These are phyloP conservation scores for Agelastica alni DNA, from an alignment of 2,888 invertebrate genomes.

Conservation along the genomic window DNA sequence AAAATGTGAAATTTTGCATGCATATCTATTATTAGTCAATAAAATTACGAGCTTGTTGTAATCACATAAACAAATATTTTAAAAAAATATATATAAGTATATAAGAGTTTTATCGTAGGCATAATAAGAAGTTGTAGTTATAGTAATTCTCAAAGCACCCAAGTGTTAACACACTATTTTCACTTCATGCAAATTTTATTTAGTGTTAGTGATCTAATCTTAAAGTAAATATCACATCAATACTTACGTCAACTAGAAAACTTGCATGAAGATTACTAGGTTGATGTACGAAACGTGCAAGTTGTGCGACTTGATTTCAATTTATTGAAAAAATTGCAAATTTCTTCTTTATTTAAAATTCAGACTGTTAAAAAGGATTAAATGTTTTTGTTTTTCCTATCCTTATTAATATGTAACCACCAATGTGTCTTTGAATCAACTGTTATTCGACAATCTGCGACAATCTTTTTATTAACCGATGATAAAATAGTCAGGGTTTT, in stretches of 20 bases:
- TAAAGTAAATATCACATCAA: not conserved
- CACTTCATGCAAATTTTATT: slow-evolving; percentile 41
- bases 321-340: too few species aligned
- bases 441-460: too few species aligned
- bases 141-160: slow-evolving; percentile 49
- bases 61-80: slow-evolving; percentile 46
- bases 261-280: slow-evolving; percentile 26
- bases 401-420: too few species aligned
- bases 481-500: too few species aligned
- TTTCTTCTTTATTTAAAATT: too few species aligned
- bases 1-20: slow-evolving; percentile 21
- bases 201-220: not conserved
- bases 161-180: slow-evolving; percentile 32
- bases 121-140: not conserved
- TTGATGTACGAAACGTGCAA: not conserved
- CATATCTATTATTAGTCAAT: slow-evolving; percentile 16
- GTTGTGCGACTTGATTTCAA: too few species aligned
- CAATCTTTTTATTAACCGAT: too few species aligned
- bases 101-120: slow-evolving; percentile 1
- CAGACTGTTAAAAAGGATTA: too few species aligned
- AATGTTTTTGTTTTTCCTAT: too few species aligned
- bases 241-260: slow-evolving; percentile 4
- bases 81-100: slow-evolving; percentile 6
- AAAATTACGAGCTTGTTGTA: slow-evolving; percentile 49
- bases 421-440: too few species aligned